Conservation (phyloP, 2,888 invertebrate species). For the Subacronicta megacephala region DNA sequence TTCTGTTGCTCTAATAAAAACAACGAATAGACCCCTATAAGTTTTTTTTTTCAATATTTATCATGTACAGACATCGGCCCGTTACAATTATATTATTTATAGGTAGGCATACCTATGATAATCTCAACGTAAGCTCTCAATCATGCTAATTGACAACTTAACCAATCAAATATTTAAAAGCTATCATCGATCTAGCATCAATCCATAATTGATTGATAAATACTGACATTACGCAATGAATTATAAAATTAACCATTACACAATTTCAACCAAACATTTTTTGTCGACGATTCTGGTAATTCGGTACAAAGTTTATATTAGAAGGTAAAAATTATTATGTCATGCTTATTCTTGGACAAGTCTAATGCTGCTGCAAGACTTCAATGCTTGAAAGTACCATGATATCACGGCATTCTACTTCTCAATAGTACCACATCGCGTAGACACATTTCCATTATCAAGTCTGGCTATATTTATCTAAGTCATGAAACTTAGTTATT, state of each 20-base stretch:
- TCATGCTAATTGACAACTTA: slow-evolving; percentile 11
- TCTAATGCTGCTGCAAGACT: too few species aligned
- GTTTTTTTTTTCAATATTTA: too few species aligned
- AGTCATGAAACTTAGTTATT: background rate
- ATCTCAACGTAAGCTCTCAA: slow-evolving; percentile 5
- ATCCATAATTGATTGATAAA: slow-evolving; percentile 29
- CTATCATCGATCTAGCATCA: slow-evolving; percentile 2
- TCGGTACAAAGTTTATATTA: slow-evolving; percentile 14
- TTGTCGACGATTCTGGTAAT: slow-evolving; percentile 14
- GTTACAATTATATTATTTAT: too few species aligned
- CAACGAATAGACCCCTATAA: too few species aligned
- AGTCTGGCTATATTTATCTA: background rate
- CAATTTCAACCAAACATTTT: slow-evolving; percentile 19
- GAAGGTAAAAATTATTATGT: too few species aligned
- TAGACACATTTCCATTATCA: too few species aligned
- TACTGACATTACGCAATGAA: slow-evolving; percentile 34
- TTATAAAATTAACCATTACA: slow-evolving; percentile 39
- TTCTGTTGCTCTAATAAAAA: too few species aligned
- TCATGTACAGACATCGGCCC: too few species aligned
- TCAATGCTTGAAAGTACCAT: too few species aligned
- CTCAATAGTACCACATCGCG: too few species aligned
- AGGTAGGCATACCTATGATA: background rate
- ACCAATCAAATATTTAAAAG: slow-evolving; percentile 15
- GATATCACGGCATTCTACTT: too few species aligned
- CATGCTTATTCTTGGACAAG: too few species aligned